Evolutionary conservation across 1,140 invertebrate species (phyloP), one percentile per base, ranked within the genome.

Genomic region (Ladona fulva): DNA sequence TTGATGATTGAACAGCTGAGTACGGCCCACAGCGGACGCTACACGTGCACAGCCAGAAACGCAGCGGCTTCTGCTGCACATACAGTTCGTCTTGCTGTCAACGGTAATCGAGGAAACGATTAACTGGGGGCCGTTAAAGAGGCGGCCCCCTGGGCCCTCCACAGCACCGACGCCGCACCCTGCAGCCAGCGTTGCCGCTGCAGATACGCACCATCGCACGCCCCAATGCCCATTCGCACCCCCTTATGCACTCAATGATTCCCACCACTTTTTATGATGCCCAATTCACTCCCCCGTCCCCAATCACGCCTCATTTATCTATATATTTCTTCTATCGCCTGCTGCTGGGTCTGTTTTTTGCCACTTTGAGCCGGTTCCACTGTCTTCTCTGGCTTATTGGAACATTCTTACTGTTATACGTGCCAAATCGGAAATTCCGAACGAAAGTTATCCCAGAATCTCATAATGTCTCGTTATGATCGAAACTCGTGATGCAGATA

Each of bases 21-120:
- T 24, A 84, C 86, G 10, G 80, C 80, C 74, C 86, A 88, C 81
- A 83, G 85, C 59, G 87, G 87, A 7, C 86, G 86, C 80, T 89
- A 88, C 81, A 87, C 87, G 0, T 89, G 88, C 81, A 81, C 79
- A 10, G 85, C 83, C 82, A 82, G 83, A 84, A 89, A 84, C 82
- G 81, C 80, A 82, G 85, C 80, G 82, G 88, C 82, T 79, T 83
- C 78, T 82, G 79, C 85, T 25, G 84, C 84, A 29, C 84, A 84
- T 82, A 86, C 85, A 44, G 86, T 85, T 74, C 83, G 83, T 78
- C 83, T 89, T 66, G 82, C 85, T 81, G 86, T 89, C 78, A 87
- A 88, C 80, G 87, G 87, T 88, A 87, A 77, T 37, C 25, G 52
- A 16, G 16, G 52, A 37, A 37, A 22, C n/a, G 12, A 22, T 66